These are phyloP conservation scores for Paedocypris micromegethes DNA, from an alignment of 2,797 vertebrate genomes.

Conservation along the genomic window DNA sequence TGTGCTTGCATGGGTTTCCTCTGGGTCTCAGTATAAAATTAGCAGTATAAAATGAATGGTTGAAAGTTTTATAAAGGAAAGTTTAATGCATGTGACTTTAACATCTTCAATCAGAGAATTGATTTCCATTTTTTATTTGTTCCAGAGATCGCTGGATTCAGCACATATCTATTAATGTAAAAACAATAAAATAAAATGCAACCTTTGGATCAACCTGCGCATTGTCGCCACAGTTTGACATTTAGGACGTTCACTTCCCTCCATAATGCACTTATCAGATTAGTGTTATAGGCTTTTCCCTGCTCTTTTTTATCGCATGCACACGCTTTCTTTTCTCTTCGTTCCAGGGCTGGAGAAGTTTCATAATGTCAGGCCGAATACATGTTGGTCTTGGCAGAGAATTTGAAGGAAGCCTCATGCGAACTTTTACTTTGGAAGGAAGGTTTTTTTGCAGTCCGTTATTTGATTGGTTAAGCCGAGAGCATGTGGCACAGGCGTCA, in stretches of 20 bases:
- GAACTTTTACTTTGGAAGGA: slow-evolving; percentile 43
- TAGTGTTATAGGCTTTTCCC: slow-evolving; percentile 6
- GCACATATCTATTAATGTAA: too few species aligned
- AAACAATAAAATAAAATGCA: too few species aligned
- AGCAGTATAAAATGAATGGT: too few species aligned
- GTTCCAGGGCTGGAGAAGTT: slow-evolving; percentile 24
- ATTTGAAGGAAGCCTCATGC: slow-evolving; percentile 40
- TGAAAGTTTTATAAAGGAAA: too few species aligned
- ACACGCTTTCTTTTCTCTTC: slow-evolving; percentile 3
- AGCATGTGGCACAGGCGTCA: background rate
- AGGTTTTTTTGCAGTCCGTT: slow-evolving; percentile 31
- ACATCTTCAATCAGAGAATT: too few species aligned
- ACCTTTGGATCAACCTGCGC: too few species aligned
- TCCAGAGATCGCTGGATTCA: slow-evolving; percentile 1
- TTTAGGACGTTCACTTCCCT: background rate
- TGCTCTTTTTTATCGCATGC: slow-evolving; percentile 15
- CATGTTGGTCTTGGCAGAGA: slow-evolving; percentile 45
- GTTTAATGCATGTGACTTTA: too few species aligned
- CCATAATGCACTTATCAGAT: slow-evolving; percentile 1
- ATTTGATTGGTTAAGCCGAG: slow-evolving; percentile 18
- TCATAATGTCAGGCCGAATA: slow-evolving; percentile 20
- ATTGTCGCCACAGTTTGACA: too few species aligned
- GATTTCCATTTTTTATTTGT: background rate
- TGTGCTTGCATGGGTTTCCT: too few species aligned
- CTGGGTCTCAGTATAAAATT: too few species aligned